Conservation (phyloP, 2,113 vertebrate species). For the Ailuropoda melanoleuca region DNA sequence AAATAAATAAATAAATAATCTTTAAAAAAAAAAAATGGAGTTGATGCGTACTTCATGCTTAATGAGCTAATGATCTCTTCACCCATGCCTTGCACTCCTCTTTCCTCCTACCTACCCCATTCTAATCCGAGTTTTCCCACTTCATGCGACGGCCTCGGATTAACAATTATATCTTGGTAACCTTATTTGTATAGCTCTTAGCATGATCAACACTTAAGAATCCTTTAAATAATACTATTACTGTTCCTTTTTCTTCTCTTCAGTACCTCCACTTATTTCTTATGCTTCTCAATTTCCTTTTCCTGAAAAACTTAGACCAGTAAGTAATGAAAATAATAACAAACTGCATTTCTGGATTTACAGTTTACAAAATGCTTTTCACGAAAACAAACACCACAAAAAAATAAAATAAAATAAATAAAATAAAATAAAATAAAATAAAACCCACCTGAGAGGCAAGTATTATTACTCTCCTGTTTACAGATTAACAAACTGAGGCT, state of each 20-base stretch:
- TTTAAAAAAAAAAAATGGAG: no score
- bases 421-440: neutral
- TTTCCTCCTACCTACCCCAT: neutral
- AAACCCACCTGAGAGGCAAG: neutral
- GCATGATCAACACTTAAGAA: neutral
- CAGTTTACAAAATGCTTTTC: slow-evolving; percentile 2
- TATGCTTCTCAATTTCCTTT: neutral
- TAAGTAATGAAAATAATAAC: neutral
- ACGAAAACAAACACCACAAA: neutral
- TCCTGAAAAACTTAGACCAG: neutral
- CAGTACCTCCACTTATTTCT: neutral
- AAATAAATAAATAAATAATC: no score
- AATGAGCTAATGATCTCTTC: neutral
- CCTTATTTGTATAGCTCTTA: neutral
- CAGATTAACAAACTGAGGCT: neutral
- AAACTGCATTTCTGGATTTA: neutral
- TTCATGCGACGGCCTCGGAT: neutral
- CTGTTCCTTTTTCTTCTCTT: slow-evolving; percentile 23
- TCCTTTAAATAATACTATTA: neutral
- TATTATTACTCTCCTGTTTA: neutral
- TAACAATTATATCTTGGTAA: neutral
- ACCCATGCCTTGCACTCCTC: neutral
- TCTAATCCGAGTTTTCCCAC: neutral
- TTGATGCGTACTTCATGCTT: accelerated
- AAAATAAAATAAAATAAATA: neutral